Base-by-base conservation (phyloP, 2,888 invertebrate genomes). In the Trisateles emortualis region DNA sequence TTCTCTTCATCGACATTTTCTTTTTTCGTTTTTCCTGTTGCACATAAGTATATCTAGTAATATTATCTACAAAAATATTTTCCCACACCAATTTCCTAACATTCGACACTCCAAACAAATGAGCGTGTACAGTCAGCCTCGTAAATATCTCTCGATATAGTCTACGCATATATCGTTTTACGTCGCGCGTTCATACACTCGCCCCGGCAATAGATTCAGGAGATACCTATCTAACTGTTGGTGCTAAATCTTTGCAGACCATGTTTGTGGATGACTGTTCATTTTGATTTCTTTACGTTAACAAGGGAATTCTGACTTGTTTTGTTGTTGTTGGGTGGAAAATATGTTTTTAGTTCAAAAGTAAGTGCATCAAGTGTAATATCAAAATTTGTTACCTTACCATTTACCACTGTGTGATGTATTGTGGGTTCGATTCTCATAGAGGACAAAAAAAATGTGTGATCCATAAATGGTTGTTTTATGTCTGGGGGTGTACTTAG, bases 211-310 rank as follows among this genome's bases (percentile, higher is more conserved):
- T 86, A 84, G 81, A 86, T 86, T 82, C 68, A 59, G 45, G 70
- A 56, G 85, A 84, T 86, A 84, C 79, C 76, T 75, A 86, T 84
- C 84, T 72, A 81, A 80, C 80, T 75, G 74, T 54, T 68, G 63
- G 75, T 74, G 79, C 75, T 86, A 84, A 86, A 86, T 86, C 86
- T 82, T 75, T 62, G 52, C 55, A 59, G 46, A 59, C 59, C 56
- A 75, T 72, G 80, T 82, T 81, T 83, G 83, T 79, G 64, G 64
- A 55, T 54, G 75, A 75, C 52, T 79, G 75, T 81, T 78, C 77
- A 61, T 74, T 74, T 57, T 59, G 53, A 60, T 56, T 68, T 55
- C 53, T 59, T 54, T 60, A 47, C 45, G 51, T 55, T 56, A 52
- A 48, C 54, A 50, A 41, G 50, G 35, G 22, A 30, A 19, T 52